Evolutionary conservation across 2,797 vertebrate genomes (phyloP).

Genomic region (Chaetophractus vellerosus): DNA sequence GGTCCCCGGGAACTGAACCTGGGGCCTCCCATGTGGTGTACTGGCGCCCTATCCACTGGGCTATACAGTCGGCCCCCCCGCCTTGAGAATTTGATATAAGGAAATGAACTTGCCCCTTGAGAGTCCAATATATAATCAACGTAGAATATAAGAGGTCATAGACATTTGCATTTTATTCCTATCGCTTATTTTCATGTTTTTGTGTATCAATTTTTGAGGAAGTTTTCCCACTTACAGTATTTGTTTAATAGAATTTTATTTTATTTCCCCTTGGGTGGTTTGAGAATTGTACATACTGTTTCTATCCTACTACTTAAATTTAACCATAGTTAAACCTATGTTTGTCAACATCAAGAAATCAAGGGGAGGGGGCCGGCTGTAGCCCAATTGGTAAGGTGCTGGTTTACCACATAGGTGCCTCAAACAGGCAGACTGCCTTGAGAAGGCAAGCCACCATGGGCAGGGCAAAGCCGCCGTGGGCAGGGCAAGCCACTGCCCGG

Average conservation of each 20-base stretch:
- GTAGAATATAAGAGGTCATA: not conserved
- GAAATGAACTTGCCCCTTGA: not conserved
- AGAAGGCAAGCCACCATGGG: too few relatives aligned
- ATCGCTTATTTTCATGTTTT: slow-evolving; percentile 2
- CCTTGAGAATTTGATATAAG: not conserved
- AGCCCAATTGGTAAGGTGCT: too few relatives aligned
- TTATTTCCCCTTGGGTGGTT: not conserved
- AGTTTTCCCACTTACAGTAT: not conserved
- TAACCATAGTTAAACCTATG: not conserved
- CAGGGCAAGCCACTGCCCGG: too few relatives aligned
- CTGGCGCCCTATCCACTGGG: too few relatives aligned
- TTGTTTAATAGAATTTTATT: not conserved
- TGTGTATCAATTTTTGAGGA: not conserved
- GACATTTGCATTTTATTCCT: not conserved
- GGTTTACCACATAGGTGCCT: too few relatives aligned
- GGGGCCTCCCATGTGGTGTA: too few relatives aligned
- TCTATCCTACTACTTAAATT: not conserved
- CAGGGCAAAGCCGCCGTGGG: too few relatives aligned
- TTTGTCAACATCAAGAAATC: not conserved
- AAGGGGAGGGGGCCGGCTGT: too few relatives aligned
- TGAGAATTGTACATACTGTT: not conserved
- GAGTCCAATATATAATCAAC: not conserved
- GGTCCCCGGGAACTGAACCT: too few relatives aligned
- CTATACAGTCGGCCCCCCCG: too few relatives aligned
- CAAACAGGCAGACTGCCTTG: too few relatives aligned